Conservation (phyloP, 2,888 invertebrate species). For the Ectobius pallidus region DNA sequence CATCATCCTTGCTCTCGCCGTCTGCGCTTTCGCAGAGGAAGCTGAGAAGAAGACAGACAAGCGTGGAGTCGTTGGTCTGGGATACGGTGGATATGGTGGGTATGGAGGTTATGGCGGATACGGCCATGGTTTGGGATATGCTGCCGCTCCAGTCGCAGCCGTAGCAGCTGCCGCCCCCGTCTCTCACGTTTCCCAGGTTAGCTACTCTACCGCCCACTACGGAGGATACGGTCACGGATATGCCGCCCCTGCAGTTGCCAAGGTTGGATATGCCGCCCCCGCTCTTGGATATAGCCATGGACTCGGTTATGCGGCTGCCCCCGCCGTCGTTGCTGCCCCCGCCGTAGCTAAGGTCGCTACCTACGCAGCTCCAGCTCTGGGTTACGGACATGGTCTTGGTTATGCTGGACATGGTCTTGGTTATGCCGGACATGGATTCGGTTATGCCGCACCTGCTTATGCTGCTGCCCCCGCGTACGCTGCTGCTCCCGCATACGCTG, state of each 20-base stretch:
- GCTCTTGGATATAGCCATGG: constrained; percentile 17
- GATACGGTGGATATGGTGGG: constrained; percentile 41
- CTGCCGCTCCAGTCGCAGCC: background rate
- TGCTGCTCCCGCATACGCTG: constrained; percentile 25
- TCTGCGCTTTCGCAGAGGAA: constrained; percentile 41
- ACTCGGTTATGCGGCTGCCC: constrained; percentile 3
- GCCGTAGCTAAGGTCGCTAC: constrained; percentile 34
- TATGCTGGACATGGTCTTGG: constrained; percentile 24
- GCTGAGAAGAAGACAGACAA: constrained; percentile 49
- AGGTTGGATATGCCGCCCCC: constrained; percentile 28
- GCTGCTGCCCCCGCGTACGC: constrained; percentile 31
- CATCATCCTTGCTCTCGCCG: constrained; percentile 41
- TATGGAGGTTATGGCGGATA: constrained; percentile 31
- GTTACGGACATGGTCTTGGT: constrained; percentile 35
- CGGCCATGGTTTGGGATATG: constrained; percentile 34
- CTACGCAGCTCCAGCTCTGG: constrained; percentile 37
- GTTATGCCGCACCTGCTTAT: constrained; percentile 30
- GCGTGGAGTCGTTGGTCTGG: constrained; percentile 46
- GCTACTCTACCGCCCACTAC: constrained; percentile 33
- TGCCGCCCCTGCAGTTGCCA: constrained; percentile 26
- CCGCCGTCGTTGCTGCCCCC: constrained; percentile 36
- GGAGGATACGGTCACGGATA: constrained; percentile 19
- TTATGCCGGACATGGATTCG: background rate
- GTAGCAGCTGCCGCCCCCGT: constrained; percentile 12
- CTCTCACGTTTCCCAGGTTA: constrained; percentile 4